Evolutionary conservation across 1,140 invertebrate species (phyloP), one percentile per base, ranked within the genome.

Genomic region (Arctopsyche grandis): DNA sequence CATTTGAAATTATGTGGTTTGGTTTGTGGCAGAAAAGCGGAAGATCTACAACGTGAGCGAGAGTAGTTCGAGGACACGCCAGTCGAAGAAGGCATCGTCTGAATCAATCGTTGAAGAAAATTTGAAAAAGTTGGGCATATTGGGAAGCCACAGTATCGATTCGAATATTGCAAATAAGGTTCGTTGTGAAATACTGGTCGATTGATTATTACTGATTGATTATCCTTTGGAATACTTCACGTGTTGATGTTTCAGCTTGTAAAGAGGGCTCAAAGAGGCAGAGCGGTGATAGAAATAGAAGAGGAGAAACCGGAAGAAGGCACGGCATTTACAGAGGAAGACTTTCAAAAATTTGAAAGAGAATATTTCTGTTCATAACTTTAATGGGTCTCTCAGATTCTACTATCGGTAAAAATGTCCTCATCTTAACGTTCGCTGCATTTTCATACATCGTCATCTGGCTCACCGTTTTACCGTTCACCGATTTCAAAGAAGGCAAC

Each of bases 391-490:
- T 81, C 9, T 48, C 79, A 26, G 86, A 88, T 82, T 84, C 85
- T 4, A 52, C 83, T 69, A 81, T 90, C 48, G 93, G 92, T 48
- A 91, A 91, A 85, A 77, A 89, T 46, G 86, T 92, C 82, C 85
- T 93, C 77, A 86, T 91, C 79, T 80, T 88, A 21, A 90, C 89
- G 10, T 84, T 89, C 1, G 82, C 88, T 21, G 81, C 91, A 48
- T 93, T 93, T 83, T 56, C 90, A 0, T 89, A 93, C 80, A 91
- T 93, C 77, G 90, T 92, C 24, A 84, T 93, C 76, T 94, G 92
- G 92, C 85, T 93, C 16, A 90, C 93, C 52, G 90, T 91, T 29
- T 87, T 92, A 74, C 93, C 93, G 1, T 93, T 94, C 83, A 89
- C 93, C 80, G 91, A 93, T 74, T 84, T 87, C 80, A 85, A 85